Base-by-base conservation (phyloP, 2,888 invertebrate species). In the Morpho deidamia region DNA sequence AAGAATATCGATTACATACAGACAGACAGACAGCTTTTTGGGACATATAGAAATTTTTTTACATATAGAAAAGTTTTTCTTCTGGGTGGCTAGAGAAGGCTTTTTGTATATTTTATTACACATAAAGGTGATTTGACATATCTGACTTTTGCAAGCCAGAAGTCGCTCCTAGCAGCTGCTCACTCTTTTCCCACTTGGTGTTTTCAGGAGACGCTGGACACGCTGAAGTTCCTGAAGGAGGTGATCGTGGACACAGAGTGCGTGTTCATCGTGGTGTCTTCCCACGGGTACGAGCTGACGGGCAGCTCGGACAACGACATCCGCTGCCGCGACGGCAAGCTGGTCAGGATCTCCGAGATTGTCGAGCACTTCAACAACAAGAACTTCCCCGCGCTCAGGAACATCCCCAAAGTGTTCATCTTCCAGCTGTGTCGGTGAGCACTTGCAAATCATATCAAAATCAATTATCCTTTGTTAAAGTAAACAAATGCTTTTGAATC, bases 371-470 rank as follows among this genome's bases (percentile, higher is more conserved):
- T 95, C 76, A 90, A 90, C 67, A 91, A 92, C 66, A 65, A 69
- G 11, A 82, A 80, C 51, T 92, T 93, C 71, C 83, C 84, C 0
- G 70, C 74, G 51, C 81, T 94, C 56, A 66, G 73, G 8, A 83
- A 90, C 50, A 92, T 93, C 67, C 94, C 95, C 14, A 95, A 95
- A 81, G 92, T 95, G 52, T 93, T 95, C 69, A 89, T 95, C 55
- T 94, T 94, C 70, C 95, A 95, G 70, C 92, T 92, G 62, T 95
- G 94, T 78, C 90, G 94, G 92, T 86, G n/a, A 8, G 11, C 1
- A 35, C 10, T 35, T 2, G 35, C 2, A 2, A 4, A 14, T 14
- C 14, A 14, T n/a, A n/a, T n/a, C n/a, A n/a, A n/a, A n/a, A n/a
- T n/a, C n/a, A n/a, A n/a, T n/a, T n/a, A n/a, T n/a, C n/a, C n/a